phyloP scores from a whole-genome alignment of 2,797 vertebrate genomes.

The Fundulus diaphanus region DNA sequence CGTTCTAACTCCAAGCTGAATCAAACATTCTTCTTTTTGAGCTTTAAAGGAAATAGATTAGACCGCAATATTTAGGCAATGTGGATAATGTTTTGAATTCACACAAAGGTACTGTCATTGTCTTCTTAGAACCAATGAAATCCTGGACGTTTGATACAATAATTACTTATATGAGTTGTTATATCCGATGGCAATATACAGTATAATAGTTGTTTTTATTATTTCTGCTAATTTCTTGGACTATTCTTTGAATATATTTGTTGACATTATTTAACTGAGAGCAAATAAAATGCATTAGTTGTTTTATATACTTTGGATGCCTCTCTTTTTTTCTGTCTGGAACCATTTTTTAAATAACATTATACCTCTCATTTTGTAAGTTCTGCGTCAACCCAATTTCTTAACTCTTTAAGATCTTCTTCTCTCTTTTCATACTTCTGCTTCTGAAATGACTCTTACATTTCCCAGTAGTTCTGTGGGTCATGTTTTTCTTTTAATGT shows the following conservation, averaged over 20 bases:
- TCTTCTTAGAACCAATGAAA: conserved; percentile 77
- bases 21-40: conserved; percentile 72
- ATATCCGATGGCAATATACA: conserved; percentile 78
- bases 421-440: not conserved
- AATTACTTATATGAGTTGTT: conserved; percentile 73
- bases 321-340: not conserved
- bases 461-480: not conserved
- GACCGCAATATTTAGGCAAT: conserved; percentile 78
- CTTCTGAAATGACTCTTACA: not conserved
- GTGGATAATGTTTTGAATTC: conserved; percentile 73
- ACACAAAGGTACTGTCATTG: conserved; percentile 74
- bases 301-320: conserved; percentile 66
- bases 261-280: conserved; percentile 77
- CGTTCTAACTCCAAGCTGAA: conserved; percentile 42
- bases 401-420: not conserved
- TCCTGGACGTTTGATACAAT: conserved; percentile 78
- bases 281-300: conserved; percentile 75
- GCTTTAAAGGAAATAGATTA: conserved; percentile 70
- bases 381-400: not conserved
- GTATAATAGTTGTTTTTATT: conserved; percentile 75
- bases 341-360: not conserved
- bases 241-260: conserved; percentile 74
- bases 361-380: not conserved
- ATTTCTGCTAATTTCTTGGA: conserved; percentile 70
- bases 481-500: not conserved